A percentile compares a stretch with the other conserved stretches of the same genome.
These are phyloP conservation scores for Macrotrachela quadricornifera DNA, from an alignment of 1,140 invertebrate genomes.

Conservation along the genomic window DNA sequence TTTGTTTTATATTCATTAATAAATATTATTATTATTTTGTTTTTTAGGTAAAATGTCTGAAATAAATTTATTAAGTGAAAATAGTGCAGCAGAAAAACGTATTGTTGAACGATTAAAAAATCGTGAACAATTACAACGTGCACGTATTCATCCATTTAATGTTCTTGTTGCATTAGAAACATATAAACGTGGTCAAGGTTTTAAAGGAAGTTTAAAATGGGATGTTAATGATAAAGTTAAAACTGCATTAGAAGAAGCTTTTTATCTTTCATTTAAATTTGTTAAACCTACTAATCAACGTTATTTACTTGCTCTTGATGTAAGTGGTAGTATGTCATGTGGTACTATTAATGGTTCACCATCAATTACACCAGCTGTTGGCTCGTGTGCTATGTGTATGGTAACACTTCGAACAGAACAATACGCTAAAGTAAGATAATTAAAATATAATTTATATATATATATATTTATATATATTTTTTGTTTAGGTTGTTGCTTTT, in stretches of 20 bases:
- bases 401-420: constrained; percentile 14
- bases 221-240: constrained; percentile 12
- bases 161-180: constrained; percentile 34
- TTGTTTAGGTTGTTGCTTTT: constrained; percentile 14
- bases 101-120: constrained; percentile 13
- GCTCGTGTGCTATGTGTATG: constrained; percentile 31
- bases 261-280: constrained; percentile 28
- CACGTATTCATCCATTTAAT: constrained; percentile 37
- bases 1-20: no score
- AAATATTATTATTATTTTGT: no score
- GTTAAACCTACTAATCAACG: constrained; percentile 33
- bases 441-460: not conserved
- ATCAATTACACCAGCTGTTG: constrained; percentile 32
- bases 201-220: constrained; percentile 24
- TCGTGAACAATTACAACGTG: constrained; percentile 26
- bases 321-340: constrained; percentile 27
- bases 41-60: constrained; percentile 27
- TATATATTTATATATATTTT: not conserved
- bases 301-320: constrained; percentile 38
- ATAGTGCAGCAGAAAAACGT: constrained; percentile 10
- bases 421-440: not conserved
- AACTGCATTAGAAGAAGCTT: constrained; percentile 17
- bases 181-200: constrained; percentile 36
- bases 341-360: constrained; percentile 27
- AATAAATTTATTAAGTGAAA: constrained; percentile 12